These are phyloP conservation scores for Oostethus manadensis DNA, from an alignment of 2,113 vertebrate species.

Conservation along the genomic window DNA sequence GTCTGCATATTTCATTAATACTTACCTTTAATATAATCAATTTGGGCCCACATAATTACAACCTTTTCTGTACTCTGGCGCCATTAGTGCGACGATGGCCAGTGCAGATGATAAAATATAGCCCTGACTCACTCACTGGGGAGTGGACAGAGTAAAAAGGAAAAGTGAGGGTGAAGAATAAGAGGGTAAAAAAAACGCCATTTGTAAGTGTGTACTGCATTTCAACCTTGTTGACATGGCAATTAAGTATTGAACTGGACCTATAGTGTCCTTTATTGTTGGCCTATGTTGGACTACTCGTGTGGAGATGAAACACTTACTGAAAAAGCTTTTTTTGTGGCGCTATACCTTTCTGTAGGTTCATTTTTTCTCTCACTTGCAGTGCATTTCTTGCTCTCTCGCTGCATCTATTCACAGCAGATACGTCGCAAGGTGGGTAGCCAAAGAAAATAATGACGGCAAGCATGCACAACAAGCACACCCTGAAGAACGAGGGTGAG, in stretches of 20 bases:
- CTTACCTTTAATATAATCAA: conserved; percentile 41
- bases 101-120: background rate
- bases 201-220: background rate
- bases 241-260: conserved; percentile 20
- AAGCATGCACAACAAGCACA: conserved; percentile 60
- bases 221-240: conserved; percentile 9
- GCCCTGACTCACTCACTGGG: conserved; percentile 5
- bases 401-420: conserved; percentile 46
- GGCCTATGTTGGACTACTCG: conserved; percentile 26
- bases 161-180: background rate
- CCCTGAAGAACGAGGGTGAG: conserved; percentile 16
- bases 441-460: conserved; percentile 64
- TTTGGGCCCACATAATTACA: conserved; percentile 34
- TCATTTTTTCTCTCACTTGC: conserved; percentile 45
- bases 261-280: background rate
- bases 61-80: conserved; percentile 26
- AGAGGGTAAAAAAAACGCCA: too few relatives aligned
- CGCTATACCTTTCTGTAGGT: conserved; percentile 30
- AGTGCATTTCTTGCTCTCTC: conserved; percentile 35
- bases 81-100: background rate
- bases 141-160: too few relatives aligned
- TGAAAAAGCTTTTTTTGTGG: conserved; percentile 34
- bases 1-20: conserved; percentile 39
- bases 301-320: conserved; percentile 36
- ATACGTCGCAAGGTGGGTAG: conserved; percentile 52